phyloP scores from a whole-genome alignment of 2,113 vertebrate species.

The Danio rerio region DNA sequence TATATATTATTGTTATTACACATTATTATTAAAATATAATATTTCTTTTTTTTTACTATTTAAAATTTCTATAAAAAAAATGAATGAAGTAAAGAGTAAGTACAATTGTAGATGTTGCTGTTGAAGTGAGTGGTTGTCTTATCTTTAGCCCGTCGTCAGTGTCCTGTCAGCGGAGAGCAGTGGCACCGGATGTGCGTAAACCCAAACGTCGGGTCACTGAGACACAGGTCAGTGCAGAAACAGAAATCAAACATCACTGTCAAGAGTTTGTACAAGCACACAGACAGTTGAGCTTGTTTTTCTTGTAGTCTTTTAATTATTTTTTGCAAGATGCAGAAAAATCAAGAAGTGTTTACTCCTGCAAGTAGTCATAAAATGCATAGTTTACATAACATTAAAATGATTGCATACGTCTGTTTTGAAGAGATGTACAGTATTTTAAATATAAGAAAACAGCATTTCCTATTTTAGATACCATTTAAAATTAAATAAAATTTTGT shows the following conservation, averaged over 20 bases:
- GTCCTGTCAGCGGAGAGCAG: slow-evolving; percentile 75
- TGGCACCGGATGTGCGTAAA: slow-evolving; percentile 75
- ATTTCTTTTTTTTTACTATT: no score
- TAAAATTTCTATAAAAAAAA: no score
- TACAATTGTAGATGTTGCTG: neutral
- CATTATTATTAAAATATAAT: no score
- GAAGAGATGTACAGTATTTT: no score
- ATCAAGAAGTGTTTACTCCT: neutral
- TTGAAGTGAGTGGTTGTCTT: slow-evolving; percentile 52
- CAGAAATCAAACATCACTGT: no score
- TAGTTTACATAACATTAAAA: neutral
- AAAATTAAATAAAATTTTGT: no score
- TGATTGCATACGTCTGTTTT: neutral
- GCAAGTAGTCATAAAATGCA: neutral
- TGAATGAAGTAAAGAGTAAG: no score
- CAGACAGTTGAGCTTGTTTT: slow-evolving; percentile 17
- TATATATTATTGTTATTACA: no score
- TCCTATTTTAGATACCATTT: no score
- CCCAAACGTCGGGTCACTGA: slow-evolving; percentile 79
- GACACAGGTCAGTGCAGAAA: slow-evolving; percentile 72
- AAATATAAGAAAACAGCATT: no score
- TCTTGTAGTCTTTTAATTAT: neutral
- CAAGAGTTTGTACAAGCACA: neutral
- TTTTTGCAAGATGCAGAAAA: neutral
- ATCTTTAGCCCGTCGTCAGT: slow-evolving; percentile 75